Conservation (phyloP, 2,888 invertebrate species). For the Xylota sylvarum region DNA sequence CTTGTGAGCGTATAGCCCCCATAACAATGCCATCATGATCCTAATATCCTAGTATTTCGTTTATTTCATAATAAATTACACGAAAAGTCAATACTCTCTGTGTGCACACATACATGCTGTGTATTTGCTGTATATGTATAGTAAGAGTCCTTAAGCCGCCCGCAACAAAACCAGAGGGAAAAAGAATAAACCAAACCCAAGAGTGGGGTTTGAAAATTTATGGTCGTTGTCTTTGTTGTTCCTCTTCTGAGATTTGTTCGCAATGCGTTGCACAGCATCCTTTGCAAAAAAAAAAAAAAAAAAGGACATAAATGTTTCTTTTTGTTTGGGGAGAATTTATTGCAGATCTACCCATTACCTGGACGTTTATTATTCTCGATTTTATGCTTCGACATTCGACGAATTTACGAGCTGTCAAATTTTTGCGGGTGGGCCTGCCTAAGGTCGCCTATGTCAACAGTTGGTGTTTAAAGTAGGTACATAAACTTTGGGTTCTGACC, state of each 20-base stretch:
- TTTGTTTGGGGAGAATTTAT: conserved; percentile 51
- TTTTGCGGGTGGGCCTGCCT: conserved; percentile 33
- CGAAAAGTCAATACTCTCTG: conserved; percentile 48
- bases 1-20: conserved; percentile 15
- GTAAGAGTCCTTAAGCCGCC: conserved; percentile 49
- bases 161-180: conserved; percentile 9
- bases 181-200: conserved; percentile 31
- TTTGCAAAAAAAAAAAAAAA: too few species aligned
- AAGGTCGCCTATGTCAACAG: conserved; percentile 35
- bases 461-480: conserved; percentile 38
- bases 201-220: conserved; percentile 48
- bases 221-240: conserved; percentile 52
- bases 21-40: conserved; percentile 40
- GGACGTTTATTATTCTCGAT: conserved; percentile 60
- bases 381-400: conserved; percentile 54
- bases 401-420: conserved; percentile 64
- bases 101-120: not conserved
- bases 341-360: conserved; percentile 63
- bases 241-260: conserved; percentile 37
- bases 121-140: conserved; percentile 8
- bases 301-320: conserved; percentile 17
- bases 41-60: conserved; percentile 55
- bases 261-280: conserved; percentile 31
- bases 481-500: conserved; percentile 20
- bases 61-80: conserved; percentile 69